phyloP scores from a whole-genome alignment of 2,797 vertebrate species.

The Acanthurus leucopareius region DNA sequence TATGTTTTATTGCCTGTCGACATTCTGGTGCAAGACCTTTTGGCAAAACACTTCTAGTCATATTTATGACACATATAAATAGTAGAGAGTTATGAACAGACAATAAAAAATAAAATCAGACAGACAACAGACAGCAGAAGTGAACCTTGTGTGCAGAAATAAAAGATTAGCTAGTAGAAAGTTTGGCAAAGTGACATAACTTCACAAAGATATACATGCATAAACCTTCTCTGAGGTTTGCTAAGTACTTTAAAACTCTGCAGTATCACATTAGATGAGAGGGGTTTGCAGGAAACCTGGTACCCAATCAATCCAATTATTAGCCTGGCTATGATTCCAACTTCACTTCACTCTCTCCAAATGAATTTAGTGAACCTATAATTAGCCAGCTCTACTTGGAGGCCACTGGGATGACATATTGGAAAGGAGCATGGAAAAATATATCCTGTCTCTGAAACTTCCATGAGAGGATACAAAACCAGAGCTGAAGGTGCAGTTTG shows the following conservation, averaged over 20 bases:
- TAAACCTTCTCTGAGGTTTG: too few relatives aligned
- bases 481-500: conserved; percentile 4
- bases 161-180: not conserved
- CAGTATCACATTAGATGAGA: conserved; percentile 16
- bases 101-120: conserved; percentile 6
- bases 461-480: conserved; percentile 46
- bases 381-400: conserved; percentile 59
- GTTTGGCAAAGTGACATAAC: not conserved
- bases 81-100: conserved; percentile 18
- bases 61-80: conserved; percentile 21
- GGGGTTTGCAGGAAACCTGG: conserved; percentile 19
- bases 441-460: conserved; percentile 47
- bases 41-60: conserved; percentile 46
- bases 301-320: conserved; percentile 61
- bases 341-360: conserved; percentile 39
- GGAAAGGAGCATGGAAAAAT: conserved; percentile 27
- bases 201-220: not conserved
- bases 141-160: conserved; percentile 18
- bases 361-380: conserved; percentile 58
- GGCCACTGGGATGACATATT: conserved; percentile 46
- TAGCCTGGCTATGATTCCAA: conserved; percentile 50
- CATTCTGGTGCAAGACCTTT: conserved; percentile 61
- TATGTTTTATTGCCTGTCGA: conserved; percentile 52
- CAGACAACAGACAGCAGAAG: conserved; percentile 13
- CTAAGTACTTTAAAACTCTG: conserved; percentile 11